These are phyloP conservation scores for Pomatostomus ruficeps DNA, from an alignment of 2,113 vertebrate genomes.

Conservation along the genomic window DNA sequence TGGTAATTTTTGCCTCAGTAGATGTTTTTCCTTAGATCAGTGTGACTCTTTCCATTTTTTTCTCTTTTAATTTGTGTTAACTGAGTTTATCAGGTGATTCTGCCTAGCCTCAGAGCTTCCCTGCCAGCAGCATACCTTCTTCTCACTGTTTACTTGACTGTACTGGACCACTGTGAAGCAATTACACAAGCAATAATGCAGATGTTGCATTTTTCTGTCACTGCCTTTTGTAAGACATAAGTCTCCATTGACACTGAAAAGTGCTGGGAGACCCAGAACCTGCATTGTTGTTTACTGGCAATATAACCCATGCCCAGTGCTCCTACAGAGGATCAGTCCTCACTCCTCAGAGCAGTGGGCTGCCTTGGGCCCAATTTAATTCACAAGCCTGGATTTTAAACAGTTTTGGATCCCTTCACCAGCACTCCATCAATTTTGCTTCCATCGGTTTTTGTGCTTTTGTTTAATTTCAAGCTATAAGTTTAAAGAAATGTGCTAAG, in stretches of 20 bases:
- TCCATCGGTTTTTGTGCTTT: neutral
- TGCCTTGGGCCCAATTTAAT: neutral
- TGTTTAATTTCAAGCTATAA: constrained; percentile 2
- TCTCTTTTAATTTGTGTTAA: neutral
- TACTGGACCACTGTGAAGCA: constrained; percentile 14
- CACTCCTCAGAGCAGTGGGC: neutral
- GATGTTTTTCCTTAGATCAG: neutral
- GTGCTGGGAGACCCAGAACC: neutral
- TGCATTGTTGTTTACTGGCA: neutral
- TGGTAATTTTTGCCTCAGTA: neutral
- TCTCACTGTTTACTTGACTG: neutral
- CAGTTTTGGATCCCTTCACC: neutral
- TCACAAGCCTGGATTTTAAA: neutral
- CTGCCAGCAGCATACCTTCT: neutral
- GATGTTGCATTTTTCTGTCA: neutral
- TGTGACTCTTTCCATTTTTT: neutral
- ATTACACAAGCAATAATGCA: neutral
- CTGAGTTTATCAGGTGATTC: neutral
- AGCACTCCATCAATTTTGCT: constrained; percentile 8
- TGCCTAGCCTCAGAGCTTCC: neutral
- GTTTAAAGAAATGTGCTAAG: neutral
- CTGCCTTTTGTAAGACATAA: neutral
- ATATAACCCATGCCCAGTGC: neutral
- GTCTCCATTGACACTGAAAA: neutral
- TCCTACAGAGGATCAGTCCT: neutral